Percentiles rank a stretch among this genome's conserved stretches.
Evolutionary conservation across 1,140 invertebrate genomes (phyloP).

Genomic region (Mercenaria mercenaria): DNA sequence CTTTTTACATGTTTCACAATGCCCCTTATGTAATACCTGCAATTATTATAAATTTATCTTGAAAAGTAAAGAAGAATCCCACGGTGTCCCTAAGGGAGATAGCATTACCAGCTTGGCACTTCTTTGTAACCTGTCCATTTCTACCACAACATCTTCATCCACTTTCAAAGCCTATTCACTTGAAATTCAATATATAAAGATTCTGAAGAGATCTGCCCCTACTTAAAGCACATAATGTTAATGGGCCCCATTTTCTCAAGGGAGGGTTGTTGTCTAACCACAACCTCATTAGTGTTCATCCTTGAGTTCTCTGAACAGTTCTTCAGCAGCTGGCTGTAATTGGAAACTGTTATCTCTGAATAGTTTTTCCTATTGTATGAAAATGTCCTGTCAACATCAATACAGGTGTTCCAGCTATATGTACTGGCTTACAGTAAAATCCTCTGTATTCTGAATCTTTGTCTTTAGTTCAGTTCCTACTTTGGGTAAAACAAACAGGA

Average conservation of each 20-base stretch:
- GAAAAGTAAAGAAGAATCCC: not conserved
- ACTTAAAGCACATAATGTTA: conserved; percentile 8
- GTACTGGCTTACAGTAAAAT: conserved; percentile 3
- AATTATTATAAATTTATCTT: conserved; percentile 8
- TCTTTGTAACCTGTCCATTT: not conserved
- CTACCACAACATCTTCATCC: not conserved
- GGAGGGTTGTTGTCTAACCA: conserved; percentile 10
- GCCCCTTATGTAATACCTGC: not conserved
- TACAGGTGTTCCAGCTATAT: conserved; percentile 32
- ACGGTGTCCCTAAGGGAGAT: not conserved
- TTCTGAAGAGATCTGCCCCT: not conserved
- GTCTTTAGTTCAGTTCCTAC: not conserved
- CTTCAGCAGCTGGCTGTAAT: conserved; percentile 38
- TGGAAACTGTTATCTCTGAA: conserved; percentile 43
- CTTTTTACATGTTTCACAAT: conserved; percentile 30
- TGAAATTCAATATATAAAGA: conserved; percentile 4
- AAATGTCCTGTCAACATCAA: conserved; percentile 32
- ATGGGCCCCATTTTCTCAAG: not conserved
- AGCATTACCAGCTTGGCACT: not conserved
- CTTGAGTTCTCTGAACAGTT: conserved; percentile 33
- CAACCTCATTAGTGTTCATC: conserved; percentile 14
- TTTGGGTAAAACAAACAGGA: not conserved
- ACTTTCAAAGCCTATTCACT: not conserved
- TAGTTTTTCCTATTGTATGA: not conserved
- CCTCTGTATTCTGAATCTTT: conserved; percentile 19